A percentile compares a stretch with the other conserved stretches of the same genome.
Conservation (phyloP, 2,113 vertebrate species). For the Poecilia latipinna region DNA sequence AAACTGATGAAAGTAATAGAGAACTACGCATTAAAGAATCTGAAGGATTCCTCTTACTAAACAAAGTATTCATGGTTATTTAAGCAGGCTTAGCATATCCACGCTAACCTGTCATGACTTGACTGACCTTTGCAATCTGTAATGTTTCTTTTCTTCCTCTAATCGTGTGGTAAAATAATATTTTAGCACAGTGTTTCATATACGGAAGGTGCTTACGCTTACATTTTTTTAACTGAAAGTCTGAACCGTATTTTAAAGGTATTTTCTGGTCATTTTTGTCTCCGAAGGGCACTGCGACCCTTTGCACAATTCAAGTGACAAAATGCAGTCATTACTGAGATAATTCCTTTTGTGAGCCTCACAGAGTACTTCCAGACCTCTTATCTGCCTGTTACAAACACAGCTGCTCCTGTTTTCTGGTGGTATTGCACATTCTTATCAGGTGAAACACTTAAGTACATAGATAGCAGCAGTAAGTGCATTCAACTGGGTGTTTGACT, state of each 20-base stretch:
- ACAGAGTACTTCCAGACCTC: conserved; percentile 3
- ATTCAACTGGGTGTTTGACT: neutral
- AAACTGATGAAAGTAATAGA: too few relatives aligned
- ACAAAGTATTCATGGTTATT: too few relatives aligned
- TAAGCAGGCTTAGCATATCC: too few relatives aligned
- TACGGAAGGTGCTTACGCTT: neutral
- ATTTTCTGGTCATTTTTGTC: conserved; percentile 9
- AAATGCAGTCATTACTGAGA: conserved; percentile 18
- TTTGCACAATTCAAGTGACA: conserved; percentile 10
- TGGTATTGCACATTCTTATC: conserved; percentile 11
- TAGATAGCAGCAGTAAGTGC: neutral
- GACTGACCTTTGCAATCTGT: too few relatives aligned
- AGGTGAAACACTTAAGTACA: conserved; percentile 1
- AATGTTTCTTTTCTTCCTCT: too few relatives aligned
- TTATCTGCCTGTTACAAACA: conserved; percentile 15
- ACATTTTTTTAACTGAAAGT: neutral
- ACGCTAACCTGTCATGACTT: too few relatives aligned
- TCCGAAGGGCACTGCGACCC: conserved; percentile 27
- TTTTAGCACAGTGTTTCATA: neutral
- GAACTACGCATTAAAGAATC: too few relatives aligned
- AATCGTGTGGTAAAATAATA: too few relatives aligned
- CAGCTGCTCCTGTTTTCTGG: conserved; percentile 3
- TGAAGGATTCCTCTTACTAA: too few relatives aligned
- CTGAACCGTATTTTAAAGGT: neutral
- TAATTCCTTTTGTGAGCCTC: conserved; percentile 18